Percentiles rank a stretch among this genome's conserved stretches.
Evolutionary conservation across 2,888 invertebrate genomes (phyloP).

Genomic region (Eristalinus aeneus): DNA sequence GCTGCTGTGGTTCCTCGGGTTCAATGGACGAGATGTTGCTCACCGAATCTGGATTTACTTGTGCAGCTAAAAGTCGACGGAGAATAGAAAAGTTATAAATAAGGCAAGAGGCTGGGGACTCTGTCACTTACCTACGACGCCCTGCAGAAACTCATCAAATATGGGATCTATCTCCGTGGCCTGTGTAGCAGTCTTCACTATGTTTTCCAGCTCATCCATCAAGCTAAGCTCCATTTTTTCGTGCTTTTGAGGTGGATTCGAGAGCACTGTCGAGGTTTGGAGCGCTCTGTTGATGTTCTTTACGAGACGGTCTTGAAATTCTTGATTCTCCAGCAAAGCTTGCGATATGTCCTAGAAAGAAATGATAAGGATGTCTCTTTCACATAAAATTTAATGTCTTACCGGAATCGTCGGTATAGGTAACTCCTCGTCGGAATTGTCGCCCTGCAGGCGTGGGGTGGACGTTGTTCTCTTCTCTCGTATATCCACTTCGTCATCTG

Average conservation of each 20-base stretch:
- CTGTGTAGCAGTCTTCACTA: slow-evolving; percentile 77
- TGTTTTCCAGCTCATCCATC: slow-evolving; percentile 72
- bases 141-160: slow-evolving; percentile 77
- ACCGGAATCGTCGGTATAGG: slow-evolving; percentile 69
- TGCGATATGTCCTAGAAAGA: slow-evolving; percentile 75
- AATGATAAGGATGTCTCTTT: not conserved
- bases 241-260: slow-evolving; percentile 16
- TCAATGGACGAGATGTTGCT: not conserved
- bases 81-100: too few species aligned
- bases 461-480: slow-evolving; percentile 23
- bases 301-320: slow-evolving; percentile 77
- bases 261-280: slow-evolving; percentile 17
- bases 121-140: slow-evolving; percentile 74
- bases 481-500: slow-evolving; percentile 28
- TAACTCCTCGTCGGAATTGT: slow-evolving; percentile 12
- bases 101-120: not conserved
- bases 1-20: not conserved
- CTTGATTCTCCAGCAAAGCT: slow-evolving; percentile 76
- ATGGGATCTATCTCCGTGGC: slow-evolving; percentile 78
- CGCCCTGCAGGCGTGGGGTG: slow-evolving; percentile 45
- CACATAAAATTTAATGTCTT: slow-evolving; percentile 13
- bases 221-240: slow-evolving; percentile 19
- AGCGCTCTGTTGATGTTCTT: slow-evolving; percentile 76
- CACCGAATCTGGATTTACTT: slow-evolving; percentile 13
- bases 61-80: slow-evolving; percentile 5